phyloP scores from a whole-genome alignment of 64 coral and sea anemone species.

The Montipora sp. region DNA sequence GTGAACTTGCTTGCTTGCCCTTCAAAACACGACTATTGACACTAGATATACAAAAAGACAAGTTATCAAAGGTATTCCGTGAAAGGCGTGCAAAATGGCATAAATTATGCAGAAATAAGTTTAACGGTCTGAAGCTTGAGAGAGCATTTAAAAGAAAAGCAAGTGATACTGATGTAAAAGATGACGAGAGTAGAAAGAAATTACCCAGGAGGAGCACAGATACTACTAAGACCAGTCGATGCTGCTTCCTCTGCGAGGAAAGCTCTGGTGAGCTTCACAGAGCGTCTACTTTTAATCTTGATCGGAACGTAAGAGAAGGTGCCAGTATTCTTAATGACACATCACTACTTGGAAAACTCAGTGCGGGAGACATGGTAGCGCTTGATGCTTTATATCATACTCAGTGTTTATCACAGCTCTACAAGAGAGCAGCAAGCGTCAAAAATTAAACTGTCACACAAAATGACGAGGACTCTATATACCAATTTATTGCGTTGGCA shows the following conservation, averaged over 20 bases:
- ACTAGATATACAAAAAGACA: not conserved
- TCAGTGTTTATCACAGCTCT: constrained; percentile 9
- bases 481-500: not conserved
- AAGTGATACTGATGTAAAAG: too few species aligned
- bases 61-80: not conserved
- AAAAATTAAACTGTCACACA: not conserved
- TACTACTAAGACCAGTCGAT: too few species aligned
- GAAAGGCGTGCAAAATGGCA: not conserved
- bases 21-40: not conserved
- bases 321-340: too few species aligned
- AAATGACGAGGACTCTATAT: not conserved
- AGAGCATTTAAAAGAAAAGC: too few species aligned
- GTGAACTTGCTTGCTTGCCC: not conserved
- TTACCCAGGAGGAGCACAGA: too few species aligned
- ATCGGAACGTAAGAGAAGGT: too few species aligned
- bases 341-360: too few species aligned
- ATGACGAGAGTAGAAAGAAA: too few species aligned
- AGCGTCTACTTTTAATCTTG: too few species aligned
- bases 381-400: not conserved
- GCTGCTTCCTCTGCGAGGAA: too few species aligned
- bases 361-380: not conserved
- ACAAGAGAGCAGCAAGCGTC: not conserved
- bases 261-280: too few species aligned
- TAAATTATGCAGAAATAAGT: not conserved
- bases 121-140: too few species aligned